These are phyloP conservation scores for Meteorus colon DNA, from an alignment of 2,888 invertebrate genomes.

Conservation along the genomic window DNA sequence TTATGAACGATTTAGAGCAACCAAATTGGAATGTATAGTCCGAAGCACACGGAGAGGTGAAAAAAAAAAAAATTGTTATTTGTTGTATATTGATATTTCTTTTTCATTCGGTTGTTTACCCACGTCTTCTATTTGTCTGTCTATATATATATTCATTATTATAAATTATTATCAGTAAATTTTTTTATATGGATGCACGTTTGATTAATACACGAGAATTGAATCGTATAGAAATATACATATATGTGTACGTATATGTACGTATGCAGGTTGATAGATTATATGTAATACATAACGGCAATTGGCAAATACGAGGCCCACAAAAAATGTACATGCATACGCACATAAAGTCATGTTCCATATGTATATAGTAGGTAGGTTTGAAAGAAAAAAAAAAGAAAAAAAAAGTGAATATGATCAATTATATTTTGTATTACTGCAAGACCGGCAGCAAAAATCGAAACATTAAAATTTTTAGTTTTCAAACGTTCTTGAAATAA, in stretches of 20 bases:
- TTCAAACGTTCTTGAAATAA: slow-evolving; percentile 41
- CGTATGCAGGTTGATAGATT: slow-evolving; percentile 61
- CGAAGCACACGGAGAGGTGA: slow-evolving; percentile 41
- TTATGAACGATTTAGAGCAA: slow-evolving; percentile 34
- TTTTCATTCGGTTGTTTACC: slow-evolving; percentile 44
- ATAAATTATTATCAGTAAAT: slow-evolving; percentile 54
- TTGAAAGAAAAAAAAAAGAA: slow-evolving; percentile 46
- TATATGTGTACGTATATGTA: slow-evolving; percentile 60
- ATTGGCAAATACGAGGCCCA: slow-evolving; percentile 60
- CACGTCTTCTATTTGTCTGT: slow-evolving; percentile 46
- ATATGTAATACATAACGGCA: slow-evolving; percentile 52
- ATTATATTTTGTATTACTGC: slow-evolving; percentile 70
- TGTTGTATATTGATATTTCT: slow-evolving; percentile 47
- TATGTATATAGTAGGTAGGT: slow-evolving; percentile 72
- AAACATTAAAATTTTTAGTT: slow-evolving; percentile 48
- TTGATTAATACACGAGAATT: slow-evolving; percentile 49
- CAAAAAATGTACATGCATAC: slow-evolving; percentile 64
- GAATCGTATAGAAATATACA: slow-evolving; percentile 57
- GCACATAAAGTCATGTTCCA: slow-evolving; percentile 70
- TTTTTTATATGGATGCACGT: slow-evolving; percentile 52
- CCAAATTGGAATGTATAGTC: slow-evolving; percentile 40
- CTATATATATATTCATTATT: slow-evolving; percentile 50
- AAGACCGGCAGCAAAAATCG: slow-evolving; percentile 63
- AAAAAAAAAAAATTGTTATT: slow-evolving; percentile 40
- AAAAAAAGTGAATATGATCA: slow-evolving; percentile 68